phyloP scores from a whole-genome alignment of 2,113 vertebrate species.

The Aythya baeri region DNA sequence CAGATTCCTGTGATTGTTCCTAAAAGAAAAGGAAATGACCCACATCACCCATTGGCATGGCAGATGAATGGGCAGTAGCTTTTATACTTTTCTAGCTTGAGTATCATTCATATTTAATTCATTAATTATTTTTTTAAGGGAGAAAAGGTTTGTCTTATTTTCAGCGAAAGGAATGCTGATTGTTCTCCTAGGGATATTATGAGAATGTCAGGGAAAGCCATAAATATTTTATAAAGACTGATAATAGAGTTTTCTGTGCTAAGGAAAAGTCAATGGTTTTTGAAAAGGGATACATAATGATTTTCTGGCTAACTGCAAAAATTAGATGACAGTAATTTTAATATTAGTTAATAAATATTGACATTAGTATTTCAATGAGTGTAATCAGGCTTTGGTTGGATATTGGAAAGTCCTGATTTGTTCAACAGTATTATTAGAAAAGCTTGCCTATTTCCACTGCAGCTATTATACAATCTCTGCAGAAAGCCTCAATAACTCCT shows the following conservation, averaged over 20 bases:
- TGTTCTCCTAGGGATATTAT: constrained; percentile 53
- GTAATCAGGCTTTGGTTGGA: constrained; percentile 15
- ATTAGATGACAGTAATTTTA: constrained; percentile 26
- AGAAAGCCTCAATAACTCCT: not conserved
- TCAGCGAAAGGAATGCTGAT: constrained; percentile 43
- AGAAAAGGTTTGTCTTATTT: constrained; percentile 40
- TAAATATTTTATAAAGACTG: constrained; percentile 65
- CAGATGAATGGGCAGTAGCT: not conserved
- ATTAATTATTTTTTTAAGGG: constrained; percentile 37
- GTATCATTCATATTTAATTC: not conserved
- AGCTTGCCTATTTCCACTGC: constrained; percentile 9
- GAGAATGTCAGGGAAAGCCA: constrained; percentile 41
- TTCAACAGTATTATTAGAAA: constrained; percentile 16
- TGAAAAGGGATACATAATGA: constrained; percentile 35
- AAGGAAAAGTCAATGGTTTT: constrained; percentile 52
- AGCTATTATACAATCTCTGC: constrained; percentile 9
- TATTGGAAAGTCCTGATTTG: constrained; percentile 12
- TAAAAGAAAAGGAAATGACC: not conserved
- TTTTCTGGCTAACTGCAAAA: constrained; percentile 58
- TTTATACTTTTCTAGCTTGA: not conserved
- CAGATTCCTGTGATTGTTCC: not conserved
- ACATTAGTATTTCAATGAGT: constrained; percentile 50
- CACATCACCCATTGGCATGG: not conserved
- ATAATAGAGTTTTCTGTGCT: constrained; percentile 59
- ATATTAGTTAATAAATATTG: constrained; percentile 63